These are phyloP conservation scores for Papilio elwesi DNA, from an alignment of 2,888 invertebrate species.

Conservation along the genomic window DNA sequence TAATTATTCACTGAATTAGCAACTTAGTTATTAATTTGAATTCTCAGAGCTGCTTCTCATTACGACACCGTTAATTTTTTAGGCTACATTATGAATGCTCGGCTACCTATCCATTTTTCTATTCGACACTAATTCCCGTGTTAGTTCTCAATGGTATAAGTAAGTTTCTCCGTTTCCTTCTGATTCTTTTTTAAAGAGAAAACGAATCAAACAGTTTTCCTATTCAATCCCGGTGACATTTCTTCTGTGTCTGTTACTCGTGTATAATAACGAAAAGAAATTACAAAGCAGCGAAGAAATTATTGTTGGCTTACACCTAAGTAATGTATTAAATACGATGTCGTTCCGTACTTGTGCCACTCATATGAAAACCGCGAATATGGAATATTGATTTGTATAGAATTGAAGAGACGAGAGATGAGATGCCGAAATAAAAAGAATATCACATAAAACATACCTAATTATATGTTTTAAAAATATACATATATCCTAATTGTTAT, in stretches of 20 bases:
- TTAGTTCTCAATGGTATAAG: background rate
- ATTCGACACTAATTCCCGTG: slow-evolving; percentile 3
- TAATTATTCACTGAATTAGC: slow-evolving; percentile 23
- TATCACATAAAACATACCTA: too few relatives aligned
- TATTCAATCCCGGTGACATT: slow-evolving; percentile 13
- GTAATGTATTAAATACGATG: too few relatives aligned
- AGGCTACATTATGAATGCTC: slow-evolving; percentile 30
- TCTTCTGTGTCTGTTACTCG: background rate
- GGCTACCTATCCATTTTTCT: background rate
- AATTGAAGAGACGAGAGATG: too few relatives aligned
- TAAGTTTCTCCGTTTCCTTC: background rate
- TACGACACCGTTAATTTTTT: slow-evolving; percentile 21
- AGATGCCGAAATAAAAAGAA: too few relatives aligned
- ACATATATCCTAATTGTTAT: too few relatives aligned
- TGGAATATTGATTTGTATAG: too few relatives aligned
- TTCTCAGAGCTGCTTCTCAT: slow-evolving; percentile 15
- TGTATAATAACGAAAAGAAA: background rate
- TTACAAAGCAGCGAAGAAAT: too few relatives aligned
- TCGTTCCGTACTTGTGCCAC: too few relatives aligned
- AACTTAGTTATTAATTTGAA: slow-evolving; percentile 33
- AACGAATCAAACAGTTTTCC: background rate
- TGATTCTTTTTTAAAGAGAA: background rate
- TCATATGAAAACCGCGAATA: too few relatives aligned
- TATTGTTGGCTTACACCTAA: too few relatives aligned
- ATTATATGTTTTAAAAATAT: too few relatives aligned